Evolutionary conservation across 2,797 vertebrate species (phyloP), one percentile per base, ranked within the genome.

Genomic region (Parambassis ranga): DNA sequence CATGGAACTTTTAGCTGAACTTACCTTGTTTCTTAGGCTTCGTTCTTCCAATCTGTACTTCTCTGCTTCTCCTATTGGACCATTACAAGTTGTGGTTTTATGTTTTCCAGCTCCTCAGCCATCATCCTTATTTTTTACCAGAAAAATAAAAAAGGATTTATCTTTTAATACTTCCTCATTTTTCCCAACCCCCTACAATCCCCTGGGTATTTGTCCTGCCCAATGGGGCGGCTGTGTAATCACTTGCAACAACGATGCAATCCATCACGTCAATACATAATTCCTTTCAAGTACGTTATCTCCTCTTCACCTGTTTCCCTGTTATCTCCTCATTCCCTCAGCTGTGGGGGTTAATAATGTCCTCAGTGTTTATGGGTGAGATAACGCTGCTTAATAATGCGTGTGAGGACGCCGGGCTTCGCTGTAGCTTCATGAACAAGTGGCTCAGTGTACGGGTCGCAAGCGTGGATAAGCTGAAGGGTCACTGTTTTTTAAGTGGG

Each of bases 171-270:
- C 31, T 28, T 33, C 32, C 10, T 19, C 20, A 18, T 35, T 60
- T 30, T 4, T 1, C 7, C 36, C n/a, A 30, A 18, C 65, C 26
- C 11, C 53, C 26, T 18, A 4, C 31, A 14, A 14, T 62, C n/a
- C n/a, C n/a, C 9, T 65, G 58, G 38, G 27, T 53, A 64, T 64
- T 55, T 31, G 74, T 77, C 28, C 49, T 16, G 18, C 10, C 48
- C 2, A 1, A 13, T 26, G 10, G 28, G 38, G 39, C 14, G 10
- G 6, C 41, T 44, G 22, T 24, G 31, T 55, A 63, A 75, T 75
- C 48, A 18, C 57, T 62, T 33, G 14, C 11, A 51, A 37, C 43
- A 11, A 23, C 6, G 2, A n/a, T 31, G 46, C 48, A 61, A 67
- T 73, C 22, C 42, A 53, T 79, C 49, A 48, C 14, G 30, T 74